Evolutionary conservation across 2,888 invertebrate genomes (phyloP).

Genomic region (Drosophila fungiperda): DNA sequence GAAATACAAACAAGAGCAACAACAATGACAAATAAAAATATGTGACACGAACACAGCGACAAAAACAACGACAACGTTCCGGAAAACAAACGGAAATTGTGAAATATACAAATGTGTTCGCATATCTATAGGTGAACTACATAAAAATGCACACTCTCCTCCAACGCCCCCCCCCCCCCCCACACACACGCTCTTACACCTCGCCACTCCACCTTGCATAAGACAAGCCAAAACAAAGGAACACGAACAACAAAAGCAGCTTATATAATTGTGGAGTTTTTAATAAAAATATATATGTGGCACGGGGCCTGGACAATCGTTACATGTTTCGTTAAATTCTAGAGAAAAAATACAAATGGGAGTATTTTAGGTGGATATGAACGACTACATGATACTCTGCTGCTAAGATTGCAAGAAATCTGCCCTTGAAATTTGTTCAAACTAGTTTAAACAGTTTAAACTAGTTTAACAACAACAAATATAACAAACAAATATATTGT

Average conservation of each 20-base stretch:
- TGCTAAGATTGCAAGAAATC: neutral
- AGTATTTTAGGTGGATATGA: neutral
- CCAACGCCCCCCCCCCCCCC: neutral
- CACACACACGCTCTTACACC: neutral
- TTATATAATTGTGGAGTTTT: constrained; percentile 67
- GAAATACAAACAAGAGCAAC: constrained; percentile 33
- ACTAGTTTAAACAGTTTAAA: neutral
- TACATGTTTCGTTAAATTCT: constrained; percentile 45
- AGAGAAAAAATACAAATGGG: neutral
- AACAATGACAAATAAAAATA: constrained; percentile 59
- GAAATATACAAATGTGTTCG: constrained; percentile 79
- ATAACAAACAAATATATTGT: too few relatives aligned
- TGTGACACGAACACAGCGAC: constrained; percentile 75
- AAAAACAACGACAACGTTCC: constrained; percentile 71
- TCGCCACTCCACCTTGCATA: neutral
- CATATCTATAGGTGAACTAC: constrained; percentile 69
- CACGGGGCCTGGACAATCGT: constrained; percentile 41
- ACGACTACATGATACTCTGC: neutral
- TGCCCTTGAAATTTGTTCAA: neutral
- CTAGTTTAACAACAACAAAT: too few relatives aligned
- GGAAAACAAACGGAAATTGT: constrained; percentile 79
- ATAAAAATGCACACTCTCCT: constrained; percentile 36
- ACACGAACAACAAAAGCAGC: constrained; percentile 48
- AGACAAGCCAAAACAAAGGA: constrained; percentile 32
- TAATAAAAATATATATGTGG: constrained; percentile 69